Evolutionary conservation across 2,888 invertebrate genomes (phyloP).

Genomic region (Acrobeloides nanus): DNA sequence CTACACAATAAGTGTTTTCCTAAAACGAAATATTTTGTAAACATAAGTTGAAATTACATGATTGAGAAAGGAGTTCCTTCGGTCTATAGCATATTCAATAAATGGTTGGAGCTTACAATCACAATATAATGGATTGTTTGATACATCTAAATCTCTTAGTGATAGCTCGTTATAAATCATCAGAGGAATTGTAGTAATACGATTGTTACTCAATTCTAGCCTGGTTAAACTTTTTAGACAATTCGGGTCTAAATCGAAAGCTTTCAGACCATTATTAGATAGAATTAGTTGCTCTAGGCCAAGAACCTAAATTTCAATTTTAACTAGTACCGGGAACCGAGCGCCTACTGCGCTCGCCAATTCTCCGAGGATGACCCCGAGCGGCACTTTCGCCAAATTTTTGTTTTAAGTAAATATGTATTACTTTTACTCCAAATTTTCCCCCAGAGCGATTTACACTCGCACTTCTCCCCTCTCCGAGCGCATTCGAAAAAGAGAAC

Average conservation of each 20-base stretch:
- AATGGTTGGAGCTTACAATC: conserved; percentile 2
- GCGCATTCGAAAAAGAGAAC: too few species aligned
- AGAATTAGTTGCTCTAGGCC: conserved; percentile 3
- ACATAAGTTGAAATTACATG: too few species aligned
- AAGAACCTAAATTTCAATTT: conserved; percentile 4
- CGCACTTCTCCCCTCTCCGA: too few species aligned
- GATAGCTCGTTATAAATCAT: conserved; percentile 5
- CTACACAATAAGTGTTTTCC: too few species aligned
- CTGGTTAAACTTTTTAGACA: conserved; percentile 2
- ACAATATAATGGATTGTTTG: conserved; percentile 5
- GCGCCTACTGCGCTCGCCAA: too few species aligned
- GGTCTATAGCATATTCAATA: conserved; percentile 1
- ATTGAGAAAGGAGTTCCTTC: conserved; percentile 4
- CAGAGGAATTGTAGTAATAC: neutral
- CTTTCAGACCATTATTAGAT: neutral
- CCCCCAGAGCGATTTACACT: too few species aligned
- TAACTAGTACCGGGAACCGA: too few species aligned
- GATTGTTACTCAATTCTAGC: conserved; percentile 3
- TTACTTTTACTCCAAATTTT: too few species aligned
- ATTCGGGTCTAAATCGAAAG: neutral
- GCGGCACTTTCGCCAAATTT: too few species aligned
- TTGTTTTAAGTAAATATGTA: too few species aligned
- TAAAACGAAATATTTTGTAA: too few species aligned
- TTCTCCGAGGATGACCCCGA: too few species aligned
- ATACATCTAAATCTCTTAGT: conserved; percentile 2